Evolutionary conservation across 2,888 invertebrate genomes (phyloP).

Genomic region (Dexiosoma caninum): DNA sequence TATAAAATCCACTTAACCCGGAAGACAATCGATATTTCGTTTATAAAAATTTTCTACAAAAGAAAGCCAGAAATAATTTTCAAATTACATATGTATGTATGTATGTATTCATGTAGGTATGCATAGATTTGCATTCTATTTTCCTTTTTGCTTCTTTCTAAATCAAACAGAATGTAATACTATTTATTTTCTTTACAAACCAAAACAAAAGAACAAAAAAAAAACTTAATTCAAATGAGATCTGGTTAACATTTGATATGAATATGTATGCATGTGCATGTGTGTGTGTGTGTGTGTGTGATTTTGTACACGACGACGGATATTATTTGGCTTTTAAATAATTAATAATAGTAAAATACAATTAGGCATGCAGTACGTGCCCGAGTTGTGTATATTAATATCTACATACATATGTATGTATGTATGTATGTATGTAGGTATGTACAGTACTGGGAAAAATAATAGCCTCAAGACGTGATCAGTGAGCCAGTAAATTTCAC

Average conservation of each 20-base stretch:
- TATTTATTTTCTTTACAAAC: too few relatives aligned
- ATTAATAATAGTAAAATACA: too few relatives aligned
- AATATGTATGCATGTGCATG: background rate
- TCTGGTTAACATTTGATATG: conserved; percentile 39
- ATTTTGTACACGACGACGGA: too few relatives aligned
- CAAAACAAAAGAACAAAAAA: background rate
- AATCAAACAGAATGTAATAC: background rate
- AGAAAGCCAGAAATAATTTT: conserved; percentile 26
- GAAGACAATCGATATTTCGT: conserved; percentile 60
- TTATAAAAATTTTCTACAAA: conserved; percentile 44
- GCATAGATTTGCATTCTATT: conserved; percentile 30
- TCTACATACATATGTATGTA: background rate
- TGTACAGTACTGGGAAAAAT: too few relatives aligned
- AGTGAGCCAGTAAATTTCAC: too few relatives aligned
- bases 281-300: too few relatives aligned
- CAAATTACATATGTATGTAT: conserved; percentile 25
- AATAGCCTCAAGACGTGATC: too few relatives aligned
- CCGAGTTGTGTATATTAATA: too few relatives aligned
- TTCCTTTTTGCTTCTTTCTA: conserved; percentile 29
- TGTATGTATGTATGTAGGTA: background rate
- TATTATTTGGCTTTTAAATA: too few relatives aligned
- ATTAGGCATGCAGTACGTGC: too few relatives aligned
- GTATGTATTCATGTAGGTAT: too few relatives aligned
- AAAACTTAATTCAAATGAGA: conserved; percentile 26
- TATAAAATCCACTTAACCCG: conserved; percentile 61